Conservation (phyloP, 2,888 invertebrate species). For the Argyra leucocephala region DNA sequence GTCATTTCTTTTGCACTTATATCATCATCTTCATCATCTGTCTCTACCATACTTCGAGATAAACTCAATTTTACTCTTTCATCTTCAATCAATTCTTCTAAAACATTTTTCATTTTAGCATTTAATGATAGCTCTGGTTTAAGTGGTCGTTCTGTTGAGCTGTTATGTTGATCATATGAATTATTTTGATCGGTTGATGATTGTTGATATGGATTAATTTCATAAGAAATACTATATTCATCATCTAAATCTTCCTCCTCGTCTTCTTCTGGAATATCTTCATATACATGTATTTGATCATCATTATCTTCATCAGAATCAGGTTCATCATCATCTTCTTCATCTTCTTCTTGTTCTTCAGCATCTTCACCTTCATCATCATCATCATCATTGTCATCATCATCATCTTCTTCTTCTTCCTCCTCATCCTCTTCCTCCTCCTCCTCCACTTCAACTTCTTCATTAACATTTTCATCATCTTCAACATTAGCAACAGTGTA, state of each 20-base stretch:
- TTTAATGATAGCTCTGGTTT: slow-evolving; percentile 39
- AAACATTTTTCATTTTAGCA: slow-evolving; percentile 45
- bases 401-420: slow-evolving; percentile 18
- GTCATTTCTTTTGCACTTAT: slow-evolving; percentile 28
- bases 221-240: background rate
- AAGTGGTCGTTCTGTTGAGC: slow-evolving; percentile 17
- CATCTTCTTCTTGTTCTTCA: slow-evolving; percentile 16
- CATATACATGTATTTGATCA: background rate
- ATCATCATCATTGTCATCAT: slow-evolving; percentile 11
- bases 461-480: slow-evolving; percentile 22
- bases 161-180: slow-evolving; percentile 17
- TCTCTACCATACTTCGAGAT: slow-evolving; percentile 41
- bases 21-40: slow-evolving; percentile 25
- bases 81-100: slow-evolving; percentile 41
- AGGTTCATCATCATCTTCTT: slow-evolving; percentile 15
- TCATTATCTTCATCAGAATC: background rate
- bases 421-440: slow-evolving; percentile 19
- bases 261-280: slow-evolving; percentile 10
- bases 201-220: slow-evolving; percentile 18
- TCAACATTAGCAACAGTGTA: slow-evolving; percentile 34
- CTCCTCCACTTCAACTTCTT: slow-evolving; percentile 14
- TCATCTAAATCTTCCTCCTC: slow-evolving; percentile 6
- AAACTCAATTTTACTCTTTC: slow-evolving; percentile 44
- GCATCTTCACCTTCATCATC: background rate
- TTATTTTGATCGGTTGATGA: slow-evolving; percentile 19